phyloP scores from a whole-genome alignment of 2,888 invertebrate species.

The Schrankia costaestrigalis region DNA sequence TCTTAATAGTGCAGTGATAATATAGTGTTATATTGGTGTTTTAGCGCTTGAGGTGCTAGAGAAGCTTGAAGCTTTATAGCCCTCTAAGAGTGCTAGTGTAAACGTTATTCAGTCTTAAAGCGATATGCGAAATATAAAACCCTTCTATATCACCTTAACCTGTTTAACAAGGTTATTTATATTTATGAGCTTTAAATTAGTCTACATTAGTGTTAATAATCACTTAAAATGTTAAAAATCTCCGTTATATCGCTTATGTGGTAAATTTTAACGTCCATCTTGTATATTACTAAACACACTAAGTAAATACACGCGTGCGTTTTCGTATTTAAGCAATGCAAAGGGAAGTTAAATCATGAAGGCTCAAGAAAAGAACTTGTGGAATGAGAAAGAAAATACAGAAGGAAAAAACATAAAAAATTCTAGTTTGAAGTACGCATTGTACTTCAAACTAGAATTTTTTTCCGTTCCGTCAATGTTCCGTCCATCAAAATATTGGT shows the following conservation, averaged over 20 bases:
- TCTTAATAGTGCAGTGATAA: too few species aligned
- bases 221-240: constrained; percentile 3
- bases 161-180: too few species aligned
- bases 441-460: constrained; percentile 1
- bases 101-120: too few species aligned
- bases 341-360: constrained; percentile 2
- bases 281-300: constrained; percentile 1
- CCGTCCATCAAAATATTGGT: constrained; percentile 2
- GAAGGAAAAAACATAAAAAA: constrained; percentile 4
- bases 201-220: constrained; percentile 4
- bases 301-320: constrained; percentile 2
- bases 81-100: too few species aligned
- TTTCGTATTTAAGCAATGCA: constrained; percentile 2
- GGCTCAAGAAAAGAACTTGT: constrained; percentile 2
- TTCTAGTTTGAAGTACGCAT: constrained; percentile 2
- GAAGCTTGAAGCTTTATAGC: too few species aligned
- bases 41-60: too few species aligned
- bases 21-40: too few species aligned
- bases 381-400: constrained; percentile 3
- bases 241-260: too few species aligned
- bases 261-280: constrained; percentile 3
- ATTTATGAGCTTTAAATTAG: constrained; percentile 2
- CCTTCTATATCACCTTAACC: too few species aligned
- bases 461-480: constrained; percentile 2
- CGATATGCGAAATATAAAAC: too few species aligned